Conservation (phyloP, 2,888 invertebrate genomes). For the Mesorhabditis spiculigera region DNA sequence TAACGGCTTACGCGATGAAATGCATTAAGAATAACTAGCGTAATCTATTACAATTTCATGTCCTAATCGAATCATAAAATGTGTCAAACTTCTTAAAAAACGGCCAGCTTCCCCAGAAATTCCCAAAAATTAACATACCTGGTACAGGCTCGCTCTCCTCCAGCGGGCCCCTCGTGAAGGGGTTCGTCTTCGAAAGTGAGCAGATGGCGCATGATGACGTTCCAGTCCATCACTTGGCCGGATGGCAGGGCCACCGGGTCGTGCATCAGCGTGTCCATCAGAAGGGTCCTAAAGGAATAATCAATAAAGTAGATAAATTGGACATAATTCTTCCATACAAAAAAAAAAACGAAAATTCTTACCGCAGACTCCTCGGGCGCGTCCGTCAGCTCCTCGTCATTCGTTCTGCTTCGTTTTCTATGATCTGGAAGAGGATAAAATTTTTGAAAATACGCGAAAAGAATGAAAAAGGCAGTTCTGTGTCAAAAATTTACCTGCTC, state of each 20-base stretch:
- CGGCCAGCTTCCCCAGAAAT: too few species aligned
- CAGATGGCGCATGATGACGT: constrained; percentile 81
- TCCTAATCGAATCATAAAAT: too few species aligned
- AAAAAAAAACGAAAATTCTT: neutral
- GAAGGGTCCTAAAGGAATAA: constrained; percentile 71
- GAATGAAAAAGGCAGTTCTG: neutral
- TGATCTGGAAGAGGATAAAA: constrained; percentile 8
- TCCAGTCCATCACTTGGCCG: constrained; percentile 81
- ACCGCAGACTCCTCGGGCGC: constrained; percentile 85
- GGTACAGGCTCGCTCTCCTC: constrained; percentile 88
- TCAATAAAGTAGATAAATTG: neutral
- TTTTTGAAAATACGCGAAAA: too few species aligned
- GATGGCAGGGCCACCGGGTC: constrained; percentile 93
- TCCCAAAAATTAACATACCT: constrained; percentile 64
- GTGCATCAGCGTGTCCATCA: constrained; percentile 90
- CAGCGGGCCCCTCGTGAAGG: constrained; percentile 91
- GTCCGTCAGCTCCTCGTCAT: constrained; percentile 82
- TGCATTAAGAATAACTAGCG: too few species aligned
- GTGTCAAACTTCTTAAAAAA: too few species aligned
- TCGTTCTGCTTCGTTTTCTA: constrained; percentile 41
- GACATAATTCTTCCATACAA: neutral
- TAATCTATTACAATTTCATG: too few species aligned
- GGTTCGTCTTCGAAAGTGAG: constrained; percentile 76
- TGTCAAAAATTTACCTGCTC: constrained; percentile 11
- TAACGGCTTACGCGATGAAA: too few species aligned